A percentile compares a stretch with the other conserved stretches of the same genome.
These are phyloP conservation scores for Crenuchus spilurus DNA, from an alignment of 2,797 vertebrate genomes.

Conservation along the genomic window DNA sequence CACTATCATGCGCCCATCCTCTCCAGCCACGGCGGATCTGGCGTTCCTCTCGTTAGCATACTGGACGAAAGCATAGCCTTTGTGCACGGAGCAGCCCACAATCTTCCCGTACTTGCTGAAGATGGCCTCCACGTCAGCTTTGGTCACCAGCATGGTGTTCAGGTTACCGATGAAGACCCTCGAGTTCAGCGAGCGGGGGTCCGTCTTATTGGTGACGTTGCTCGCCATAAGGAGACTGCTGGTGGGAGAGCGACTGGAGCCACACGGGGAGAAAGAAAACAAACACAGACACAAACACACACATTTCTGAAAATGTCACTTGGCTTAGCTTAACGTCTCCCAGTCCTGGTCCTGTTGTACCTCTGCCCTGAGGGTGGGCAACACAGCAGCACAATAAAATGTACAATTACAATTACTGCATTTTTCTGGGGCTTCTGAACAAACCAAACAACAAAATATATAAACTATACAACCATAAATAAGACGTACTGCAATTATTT, in stretches of 20 bases:
- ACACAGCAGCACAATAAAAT: too few species aligned
- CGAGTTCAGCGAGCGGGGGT: conserved; percentile 91
- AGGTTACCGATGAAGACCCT: conserved; percentile 95
- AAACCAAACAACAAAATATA: too few species aligned
- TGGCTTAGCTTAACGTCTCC: background rate
- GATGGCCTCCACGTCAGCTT: conserved; percentile 91
- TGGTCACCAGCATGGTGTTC: conserved; percentile 94
- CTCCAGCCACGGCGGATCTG: conserved; percentile 82
- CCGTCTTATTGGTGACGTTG: conserved; percentile 95
- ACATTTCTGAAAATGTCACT: background rate
- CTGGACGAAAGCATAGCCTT: conserved; percentile 94
- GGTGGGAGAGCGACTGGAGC: conserved; percentile 57
- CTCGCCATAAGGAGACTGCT: conserved; percentile 82
- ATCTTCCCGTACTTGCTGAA: conserved; percentile 94
- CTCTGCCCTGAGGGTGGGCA: too few species aligned
- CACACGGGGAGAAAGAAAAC: background rate
- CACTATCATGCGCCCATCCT: conserved; percentile 91
- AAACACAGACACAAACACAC: background rate
- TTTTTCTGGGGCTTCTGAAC: too few species aligned
- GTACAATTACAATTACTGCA: too few species aligned
- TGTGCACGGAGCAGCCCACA: conserved; percentile 94
- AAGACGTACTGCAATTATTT: too few species aligned
- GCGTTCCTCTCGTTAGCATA: conserved; percentile 90
- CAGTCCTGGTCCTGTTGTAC: background rate
- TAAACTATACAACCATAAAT: too few species aligned